phyloP scores from a whole-genome alignment of 2,113 vertebrate genomes.

The Rousettus leschenaultii region DNA sequence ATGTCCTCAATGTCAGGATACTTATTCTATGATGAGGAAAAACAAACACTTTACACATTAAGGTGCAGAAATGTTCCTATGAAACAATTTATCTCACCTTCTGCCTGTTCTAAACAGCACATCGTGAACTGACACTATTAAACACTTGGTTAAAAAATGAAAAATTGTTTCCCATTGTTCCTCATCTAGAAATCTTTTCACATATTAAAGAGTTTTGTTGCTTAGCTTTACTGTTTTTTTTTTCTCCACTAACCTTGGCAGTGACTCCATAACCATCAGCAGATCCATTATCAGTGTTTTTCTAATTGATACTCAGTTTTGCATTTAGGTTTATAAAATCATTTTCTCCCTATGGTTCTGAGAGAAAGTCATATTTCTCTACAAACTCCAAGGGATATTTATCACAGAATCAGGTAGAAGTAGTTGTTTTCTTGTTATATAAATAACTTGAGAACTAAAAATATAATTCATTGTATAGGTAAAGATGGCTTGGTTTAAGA shows the following conservation, averaged over 20 bases:
- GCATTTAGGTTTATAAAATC: neutral
- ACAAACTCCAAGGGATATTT: conserved; percentile 13
- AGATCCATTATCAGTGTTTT: neutral
- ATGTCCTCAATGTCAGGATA: neutral
- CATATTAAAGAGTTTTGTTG: neutral
- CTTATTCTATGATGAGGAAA: neutral
- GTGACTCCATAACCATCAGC: neutral
- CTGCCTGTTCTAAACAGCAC: neutral
- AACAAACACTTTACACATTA: neutral
- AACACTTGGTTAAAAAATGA: neutral
- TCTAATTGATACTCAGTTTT: conserved; percentile 39
- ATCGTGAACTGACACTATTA: neutral
- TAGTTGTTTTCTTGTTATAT: conserved; percentile 43
- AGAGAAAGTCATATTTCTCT: conserved; percentile 35
- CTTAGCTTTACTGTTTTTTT: neutral
- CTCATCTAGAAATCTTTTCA: neutral
- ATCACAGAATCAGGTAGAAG: neutral
- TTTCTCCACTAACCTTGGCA: neutral
- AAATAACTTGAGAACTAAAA: conserved; percentile 48
- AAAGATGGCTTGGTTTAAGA: neutral
- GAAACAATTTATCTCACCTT: neutral
- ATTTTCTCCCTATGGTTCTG: conserved; percentile 8
- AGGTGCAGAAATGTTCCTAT: neutral
- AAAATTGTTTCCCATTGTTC: neutral
- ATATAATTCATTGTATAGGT: conserved; percentile 24